Evolutionary conservation across 2,113 vertebrate genomes (phyloP), one percentile per base, ranked within the genome.

Genomic region (Leiothrix lutea): DNA sequence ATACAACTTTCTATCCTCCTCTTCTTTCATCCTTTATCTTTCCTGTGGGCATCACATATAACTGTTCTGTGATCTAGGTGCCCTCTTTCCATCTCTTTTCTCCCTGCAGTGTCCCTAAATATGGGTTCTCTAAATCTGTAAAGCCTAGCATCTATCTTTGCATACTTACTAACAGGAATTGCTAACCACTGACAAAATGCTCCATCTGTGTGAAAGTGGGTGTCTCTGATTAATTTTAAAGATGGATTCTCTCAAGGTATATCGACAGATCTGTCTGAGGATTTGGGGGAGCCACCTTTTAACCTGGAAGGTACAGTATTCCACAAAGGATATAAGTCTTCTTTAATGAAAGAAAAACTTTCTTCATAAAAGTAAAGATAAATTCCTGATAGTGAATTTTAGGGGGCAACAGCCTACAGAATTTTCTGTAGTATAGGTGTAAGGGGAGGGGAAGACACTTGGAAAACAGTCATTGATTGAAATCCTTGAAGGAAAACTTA

Each of bases 171-270:
- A 98, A 98, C 97, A 97, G 98, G 97, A 97, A 98, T 97, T 98
- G 95, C 98, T 98, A 97, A 98, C 96, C 96, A 94, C 97, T 98
- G 97, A 97, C 97, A 87, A 73, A 75, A 97, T 95, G 83, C 78
- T 98, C 97, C 97, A 97, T 92, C 97, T 96, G 96, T 97, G 98
- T 98, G 97, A 98, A 97, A 96, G 97, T 98, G 97, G 97, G 97
- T 98, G 97, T 98, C 96, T 98, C 96, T 98, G 97, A 98, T 98
- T 98, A 98, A 98, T 97, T 97, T 97, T 98, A 98, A 98, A 98
- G 98, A 98, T 97, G 98, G 97, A 98, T 97, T 98, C 97, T 97
- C 97, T 98, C 95, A 98, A 98, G 97, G 97, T 98, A 74, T 98
- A 93, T 97, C 98, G 94, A 96, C 98, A 97, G 98, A 98, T 97